Base-by-base conservation (phyloP, 2,888 invertebrate genomes). In the Griposia aprilina region DNA sequence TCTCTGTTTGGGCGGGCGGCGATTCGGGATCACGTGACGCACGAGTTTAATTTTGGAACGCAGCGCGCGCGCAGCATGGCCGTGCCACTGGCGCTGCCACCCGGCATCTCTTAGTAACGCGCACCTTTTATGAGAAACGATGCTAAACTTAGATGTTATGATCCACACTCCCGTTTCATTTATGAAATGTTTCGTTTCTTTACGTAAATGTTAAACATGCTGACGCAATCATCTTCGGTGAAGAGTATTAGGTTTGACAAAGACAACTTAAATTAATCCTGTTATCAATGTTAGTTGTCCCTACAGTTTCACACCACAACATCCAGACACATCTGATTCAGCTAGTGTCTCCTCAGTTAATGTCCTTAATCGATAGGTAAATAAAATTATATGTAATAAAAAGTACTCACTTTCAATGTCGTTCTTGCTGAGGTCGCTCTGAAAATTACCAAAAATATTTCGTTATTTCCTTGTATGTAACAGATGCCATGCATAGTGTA, bases 371-470 rank as follows among this genome's bases (percentile, higher is more conserved):
- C 26, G 52, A 59, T 84, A 69, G 60, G 41, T 83, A 70, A 77
- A 77, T n/a, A 70, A 72, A 69, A 59, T 62, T 8, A 55, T 13
- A 62, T 41, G 65, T 50, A 83, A 80, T 26, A 80, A 86, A 62
- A 79, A 57, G 88, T 97, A 98, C 98, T 98, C 97, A 98, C 98
- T 98, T 97, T 98, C 98, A 96, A 98, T 96, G 96, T 98, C 98
- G 97, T 98, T 98, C 97, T 98, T 98, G 97, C 98, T 98, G 96
- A 98, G 98, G 97, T 98, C 98, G 97, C 98, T 98, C 98, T 98
- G 97, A 93, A 97, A 98, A 96, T 96, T 92, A 96, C 90, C 93
- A 97, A 96, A 97, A 95, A 95, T 79, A 95, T 94, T 94, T 93
- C 92, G 93, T 96, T 97, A 97, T 94, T 89, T 92, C 93, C 93